Evolutionary conservation across 2,888 invertebrate species (phyloP), one percentile per base, ranked within the genome.

Genomic region (Habroteleia sp.): DNA sequence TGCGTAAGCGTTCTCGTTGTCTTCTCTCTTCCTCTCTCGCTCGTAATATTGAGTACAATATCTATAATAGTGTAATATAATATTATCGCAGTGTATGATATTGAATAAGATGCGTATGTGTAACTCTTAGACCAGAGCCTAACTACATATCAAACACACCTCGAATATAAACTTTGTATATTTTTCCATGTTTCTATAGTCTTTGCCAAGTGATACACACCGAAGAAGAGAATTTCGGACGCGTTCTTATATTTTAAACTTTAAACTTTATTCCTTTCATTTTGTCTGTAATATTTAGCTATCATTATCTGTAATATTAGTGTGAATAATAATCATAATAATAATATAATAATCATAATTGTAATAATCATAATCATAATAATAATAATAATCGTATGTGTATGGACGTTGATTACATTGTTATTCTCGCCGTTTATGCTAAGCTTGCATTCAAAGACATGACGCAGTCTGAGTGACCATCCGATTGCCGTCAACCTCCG

Each of bases 141-240:
- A 73, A 52, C 72, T 77, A 79, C 77, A 73, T 82, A 82, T 82
- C 81, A 83, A 82, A 83, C 84, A 86, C 84, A 83, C 83, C 81
- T 81, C 80, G 81, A 81, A 56, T 80, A 80, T 79, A 80, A 83
- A 82, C 81, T 81, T 84, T 83, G 82, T 80, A n/a, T n/a, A 82
- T 83, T 81, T 23, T 31, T 25, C n/a, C n/a, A 17, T 52, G 6
- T 27, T 44, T 25, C 10, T 65, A 20, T 62, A 33, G 13, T 17
- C 6, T 50, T 66, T 56, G 39, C 77, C 81, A 83, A 84, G 79
- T 83, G 80, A 82, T 83, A 77, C 84, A 83, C 83, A 81, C 83
- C 82, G 77, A 68, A 69, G 69, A 76, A 33, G 50, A 52, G 48
- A 63, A 65, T 60, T 42, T 75, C 60, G 48, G 41, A 63, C 41